phyloP scores from a whole-genome alignment of 2,888 invertebrate species.

The Amphipoea oculea region DNA sequence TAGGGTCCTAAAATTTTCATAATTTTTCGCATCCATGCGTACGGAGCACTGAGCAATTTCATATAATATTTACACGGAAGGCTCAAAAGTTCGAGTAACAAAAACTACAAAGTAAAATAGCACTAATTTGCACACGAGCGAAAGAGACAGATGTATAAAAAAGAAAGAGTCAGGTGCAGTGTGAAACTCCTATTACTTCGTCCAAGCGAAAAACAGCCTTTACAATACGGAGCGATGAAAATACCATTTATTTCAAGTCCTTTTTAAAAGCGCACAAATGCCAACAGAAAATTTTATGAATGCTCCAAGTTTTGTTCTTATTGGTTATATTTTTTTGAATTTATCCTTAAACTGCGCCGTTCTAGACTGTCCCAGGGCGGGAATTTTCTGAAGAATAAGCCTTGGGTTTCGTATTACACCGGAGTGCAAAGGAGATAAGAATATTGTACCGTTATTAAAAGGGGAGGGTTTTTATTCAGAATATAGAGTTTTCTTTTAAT shows the following conservation, averaged over 20 bases:
- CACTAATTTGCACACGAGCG: conserved; percentile 29
- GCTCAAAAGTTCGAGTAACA: conserved; percentile 38
- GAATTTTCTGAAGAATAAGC: conserved; percentile 73
- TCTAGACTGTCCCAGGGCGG: conserved; percentile 71
- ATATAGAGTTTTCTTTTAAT: conserved; percentile 56
- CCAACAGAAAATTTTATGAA: conserved; percentile 65
- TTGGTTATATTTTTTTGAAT: conserved; percentile 71
- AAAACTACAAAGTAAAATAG: conserved; percentile 39
- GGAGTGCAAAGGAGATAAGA: conserved; percentile 60
- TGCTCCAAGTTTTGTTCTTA: conserved; percentile 58
- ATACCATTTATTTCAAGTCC: conserved; percentile 66
- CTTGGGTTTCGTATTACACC: conserved; percentile 59
- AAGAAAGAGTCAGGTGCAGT: conserved; percentile 35
- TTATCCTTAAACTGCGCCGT: conserved; percentile 69
- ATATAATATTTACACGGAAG: conserved; percentile 32
- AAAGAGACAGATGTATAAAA: conserved; percentile 23
- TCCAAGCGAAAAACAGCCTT: conserved; percentile 46
- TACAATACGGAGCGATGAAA: conserved; percentile 55
- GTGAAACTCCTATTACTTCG: conserved; percentile 47
- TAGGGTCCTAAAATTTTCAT: neutral
- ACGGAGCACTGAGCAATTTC: conserved; percentile 13
- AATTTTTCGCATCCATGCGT: neutral
- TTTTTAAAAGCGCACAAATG: conserved; percentile 63
- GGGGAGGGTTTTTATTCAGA: conserved; percentile 48
- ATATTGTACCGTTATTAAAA: conserved; percentile 63